A percentile compares a stretch with the other conserved stretches of the same genome.
phyloP scores from a whole-genome alignment of 2,113 vertebrate species.

The Ceyx cyanopectus region DNA sequence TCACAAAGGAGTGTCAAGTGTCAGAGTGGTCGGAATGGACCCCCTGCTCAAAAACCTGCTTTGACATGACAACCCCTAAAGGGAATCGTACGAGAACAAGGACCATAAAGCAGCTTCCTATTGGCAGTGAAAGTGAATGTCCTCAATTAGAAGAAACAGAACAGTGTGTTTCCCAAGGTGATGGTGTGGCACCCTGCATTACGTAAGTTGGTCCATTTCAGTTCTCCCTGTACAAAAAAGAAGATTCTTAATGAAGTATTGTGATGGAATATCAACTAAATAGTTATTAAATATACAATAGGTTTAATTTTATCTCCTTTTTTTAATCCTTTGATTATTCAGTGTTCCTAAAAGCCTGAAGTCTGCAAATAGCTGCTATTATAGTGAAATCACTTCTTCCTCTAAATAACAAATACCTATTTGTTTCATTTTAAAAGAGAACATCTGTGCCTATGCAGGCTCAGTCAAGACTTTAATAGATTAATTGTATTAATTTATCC shows the following conservation, averaged over 20 bases:
- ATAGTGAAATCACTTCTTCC: background rate
- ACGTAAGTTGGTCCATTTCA: conserved; percentile 79
- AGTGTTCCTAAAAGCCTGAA: background rate
- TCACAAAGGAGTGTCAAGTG: conserved; percentile 89
- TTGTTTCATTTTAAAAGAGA: background rate
- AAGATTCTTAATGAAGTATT: background rate
- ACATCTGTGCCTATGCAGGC: background rate
- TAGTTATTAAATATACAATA: background rate
- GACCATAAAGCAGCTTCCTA: conserved; percentile 84
- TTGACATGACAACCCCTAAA: conserved; percentile 75
- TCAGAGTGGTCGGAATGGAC: conserved; percentile 91
- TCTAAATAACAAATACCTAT: background rate
- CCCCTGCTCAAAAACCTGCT: conserved; percentile 88
- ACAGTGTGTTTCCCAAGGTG: conserved; percentile 81
- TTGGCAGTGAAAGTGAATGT: conserved; percentile 84
- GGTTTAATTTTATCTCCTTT: background rate
- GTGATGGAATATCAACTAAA: background rate
- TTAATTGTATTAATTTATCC: background rate
- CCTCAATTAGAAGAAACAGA: conserved; percentile 85
- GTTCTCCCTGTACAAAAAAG: background rate
- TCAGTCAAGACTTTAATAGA: background rate
- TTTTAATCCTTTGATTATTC: background rate
- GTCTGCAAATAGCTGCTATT: background rate
- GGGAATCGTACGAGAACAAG: conserved; percentile 83
- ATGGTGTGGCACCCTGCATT: conserved; percentile 83